Evolutionary conservation across 2,888 invertebrate genomes (phyloP).

Genomic region (Acanthococcus lagerstroemiae): DNA sequence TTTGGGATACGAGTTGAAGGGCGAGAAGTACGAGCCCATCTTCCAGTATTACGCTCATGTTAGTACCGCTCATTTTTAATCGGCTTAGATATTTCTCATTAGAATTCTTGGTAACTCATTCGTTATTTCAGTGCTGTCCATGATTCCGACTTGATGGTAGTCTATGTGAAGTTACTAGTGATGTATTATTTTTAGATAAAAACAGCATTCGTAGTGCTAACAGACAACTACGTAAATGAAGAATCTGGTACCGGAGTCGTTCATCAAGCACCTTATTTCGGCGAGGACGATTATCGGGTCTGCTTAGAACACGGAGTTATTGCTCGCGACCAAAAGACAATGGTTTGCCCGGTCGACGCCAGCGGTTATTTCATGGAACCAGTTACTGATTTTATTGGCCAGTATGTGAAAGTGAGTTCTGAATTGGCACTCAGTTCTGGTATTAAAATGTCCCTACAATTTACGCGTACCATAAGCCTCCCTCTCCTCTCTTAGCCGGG

Average conservation of each 20-base stretch:
- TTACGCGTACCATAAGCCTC: too few species aligned
- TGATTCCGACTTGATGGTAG: neutral
- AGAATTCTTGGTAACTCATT: neutral
- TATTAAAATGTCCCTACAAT: too few species aligned
- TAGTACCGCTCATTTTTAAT: conserved; percentile 36
- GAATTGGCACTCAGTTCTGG: too few species aligned
- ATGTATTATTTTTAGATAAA: conserved; percentile 4
- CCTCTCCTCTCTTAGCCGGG: too few species aligned
- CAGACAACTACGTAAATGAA: conserved; percentile 86
- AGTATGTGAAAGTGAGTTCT: conserved; percentile 65
- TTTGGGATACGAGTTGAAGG: conserved; percentile 66
- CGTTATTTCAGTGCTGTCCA: neutral
- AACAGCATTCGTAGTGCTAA: conserved; percentile 67
- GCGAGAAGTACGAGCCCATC: conserved; percentile 71
- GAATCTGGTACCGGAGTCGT: conserved; percentile 97
- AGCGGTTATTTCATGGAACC: conserved; percentile 75
- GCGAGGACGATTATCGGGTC: conserved; percentile 91
- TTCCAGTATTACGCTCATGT: conserved; percentile 75
- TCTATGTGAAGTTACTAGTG: neutral
- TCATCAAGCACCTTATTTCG: conserved; percentile 98
- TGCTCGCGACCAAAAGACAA: conserved; percentile 67
- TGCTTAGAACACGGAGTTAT: conserved; percentile 59
- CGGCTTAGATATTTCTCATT: neutral
- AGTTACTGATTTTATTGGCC: conserved; percentile 77
- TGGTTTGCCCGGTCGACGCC: conserved; percentile 89